Evolutionary conservation across 2,888 invertebrate species (phyloP).

Genomic region (Aquatica leii): DNA sequence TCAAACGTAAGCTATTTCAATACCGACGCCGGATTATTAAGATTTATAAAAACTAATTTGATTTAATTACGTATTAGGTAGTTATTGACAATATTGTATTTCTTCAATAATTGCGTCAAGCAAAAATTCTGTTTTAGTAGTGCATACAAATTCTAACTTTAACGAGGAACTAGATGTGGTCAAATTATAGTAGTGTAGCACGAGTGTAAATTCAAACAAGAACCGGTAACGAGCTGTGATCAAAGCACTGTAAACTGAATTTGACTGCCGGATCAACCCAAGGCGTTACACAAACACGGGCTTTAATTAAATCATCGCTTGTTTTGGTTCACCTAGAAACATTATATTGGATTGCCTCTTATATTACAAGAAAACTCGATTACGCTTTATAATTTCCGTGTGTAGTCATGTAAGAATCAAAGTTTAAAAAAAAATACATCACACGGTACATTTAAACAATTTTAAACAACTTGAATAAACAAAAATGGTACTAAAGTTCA

Average conservation of each 20-base stretch:
- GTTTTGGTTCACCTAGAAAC: constrained; percentile 47
- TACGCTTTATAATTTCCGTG: constrained; percentile 31
- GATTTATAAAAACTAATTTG: background rate
- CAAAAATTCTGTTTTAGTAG: background rate
- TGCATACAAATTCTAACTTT: constrained; percentile 18
- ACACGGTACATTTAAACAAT: constrained; percentile 15
- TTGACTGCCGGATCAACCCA: constrained; percentile 51
- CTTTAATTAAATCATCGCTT: constrained; percentile 52
- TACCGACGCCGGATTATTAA: too few species aligned
- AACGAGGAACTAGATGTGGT: constrained; percentile 28
- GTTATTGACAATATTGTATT: background rate
- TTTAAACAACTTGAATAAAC: background rate
- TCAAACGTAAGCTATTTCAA: constrained; percentile 12
- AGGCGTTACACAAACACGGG: constrained; percentile 52
- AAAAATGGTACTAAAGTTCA: background rate
- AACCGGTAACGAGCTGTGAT: constrained; percentile 51
- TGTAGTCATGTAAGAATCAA: constrained; percentile 18
- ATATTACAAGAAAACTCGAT: constrained; percentile 29
- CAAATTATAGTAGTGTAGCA: constrained; percentile 27
- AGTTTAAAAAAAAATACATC: constrained; percentile 5
- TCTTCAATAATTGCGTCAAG: background rate
- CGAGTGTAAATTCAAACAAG: constrained; percentile 41
- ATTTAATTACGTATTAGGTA: background rate
- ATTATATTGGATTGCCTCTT: constrained; percentile 41
- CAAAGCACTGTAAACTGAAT: constrained; percentile 53